phyloP scores from a whole-genome alignment of 2,797 vertebrate species.

The Rhinoraja longicauda region DNA sequence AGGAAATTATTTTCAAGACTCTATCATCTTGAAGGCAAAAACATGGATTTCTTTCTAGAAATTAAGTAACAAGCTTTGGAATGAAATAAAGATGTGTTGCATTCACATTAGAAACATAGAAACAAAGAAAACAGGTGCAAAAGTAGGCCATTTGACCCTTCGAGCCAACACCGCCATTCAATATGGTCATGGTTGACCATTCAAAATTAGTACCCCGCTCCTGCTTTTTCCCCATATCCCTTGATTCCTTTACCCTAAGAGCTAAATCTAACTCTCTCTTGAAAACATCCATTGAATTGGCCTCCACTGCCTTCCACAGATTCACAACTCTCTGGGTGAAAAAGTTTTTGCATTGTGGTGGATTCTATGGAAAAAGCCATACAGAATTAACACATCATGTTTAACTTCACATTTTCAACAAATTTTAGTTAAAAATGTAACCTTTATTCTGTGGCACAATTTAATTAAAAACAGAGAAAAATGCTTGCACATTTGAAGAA shows the following conservation, averaged over 20 bases:
- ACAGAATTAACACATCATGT: background rate
- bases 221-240: too few species aligned
- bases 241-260: too few species aligned
- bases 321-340: too few species aligned
- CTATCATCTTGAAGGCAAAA: background rate
- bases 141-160: too few species aligned
- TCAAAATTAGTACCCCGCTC: too few species aligned
- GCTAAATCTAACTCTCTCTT: too few species aligned
- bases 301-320: too few species aligned
- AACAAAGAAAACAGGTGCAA: too few species aligned
- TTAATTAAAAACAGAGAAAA: background rate
- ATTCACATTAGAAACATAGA: too few species aligned
- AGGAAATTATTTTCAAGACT: conserved; percentile 39
- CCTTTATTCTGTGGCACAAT: background rate
- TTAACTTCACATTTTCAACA: background rate
- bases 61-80: background rate
- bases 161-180: too few species aligned
- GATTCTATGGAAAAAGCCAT: background rate
- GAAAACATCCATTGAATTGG: too few species aligned
- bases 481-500: background rate
- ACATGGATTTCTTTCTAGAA: background rate
- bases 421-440: background rate
- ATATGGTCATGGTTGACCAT: too few species aligned
- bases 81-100: background rate
- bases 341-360: background rate